phyloP scores from a whole-genome alignment of 2,888 invertebrate species.

The Pollenia labialis region DNA sequence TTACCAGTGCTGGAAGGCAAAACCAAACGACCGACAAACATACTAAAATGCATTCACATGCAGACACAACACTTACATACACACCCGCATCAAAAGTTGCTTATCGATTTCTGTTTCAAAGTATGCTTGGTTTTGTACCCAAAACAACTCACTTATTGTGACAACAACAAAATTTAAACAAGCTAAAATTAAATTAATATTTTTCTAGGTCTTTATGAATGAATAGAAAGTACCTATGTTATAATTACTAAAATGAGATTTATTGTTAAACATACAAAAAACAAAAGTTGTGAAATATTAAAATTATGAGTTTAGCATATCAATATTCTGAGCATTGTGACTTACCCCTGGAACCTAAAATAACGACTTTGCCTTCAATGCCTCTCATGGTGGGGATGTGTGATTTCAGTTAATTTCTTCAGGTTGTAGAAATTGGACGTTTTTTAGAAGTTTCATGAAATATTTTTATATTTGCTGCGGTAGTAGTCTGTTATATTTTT shows the following conservation, averaged over 20 bases:
- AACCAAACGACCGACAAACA: background rate
- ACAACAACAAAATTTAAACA: conserved; percentile 6
- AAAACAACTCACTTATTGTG: conserved; percentile 9
- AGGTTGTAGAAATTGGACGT: conserved; percentile 17
- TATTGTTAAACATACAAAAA: background rate
- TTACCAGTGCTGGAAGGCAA: background rate
- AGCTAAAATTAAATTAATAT: conserved; percentile 32
- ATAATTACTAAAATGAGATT: conserved; percentile 3
- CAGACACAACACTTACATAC: background rate
- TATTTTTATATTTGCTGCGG: background rate
- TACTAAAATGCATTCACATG: background rate
- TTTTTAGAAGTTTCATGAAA: conserved; percentile 42
- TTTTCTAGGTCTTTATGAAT: conserved; percentile 25
- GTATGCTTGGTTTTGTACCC: background rate
- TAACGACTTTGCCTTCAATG: conserved; percentile 93
- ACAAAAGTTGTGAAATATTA: background rate
- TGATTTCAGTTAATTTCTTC: background rate
- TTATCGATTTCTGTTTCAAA: conserved; percentile 59
- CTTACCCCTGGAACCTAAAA: conserved; percentile 92
- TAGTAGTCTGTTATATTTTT: conserved; percentile 20
- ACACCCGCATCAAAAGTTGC: conserved; percentile 5
- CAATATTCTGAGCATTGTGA: conserved; percentile 17
- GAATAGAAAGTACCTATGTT: conserved; percentile 9
- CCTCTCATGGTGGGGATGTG: conserved; percentile 86
- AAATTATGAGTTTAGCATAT: background rate